Conservation (phyloP, 2,888 invertebrate genomes). For the Amorpha juglandis region DNA sequence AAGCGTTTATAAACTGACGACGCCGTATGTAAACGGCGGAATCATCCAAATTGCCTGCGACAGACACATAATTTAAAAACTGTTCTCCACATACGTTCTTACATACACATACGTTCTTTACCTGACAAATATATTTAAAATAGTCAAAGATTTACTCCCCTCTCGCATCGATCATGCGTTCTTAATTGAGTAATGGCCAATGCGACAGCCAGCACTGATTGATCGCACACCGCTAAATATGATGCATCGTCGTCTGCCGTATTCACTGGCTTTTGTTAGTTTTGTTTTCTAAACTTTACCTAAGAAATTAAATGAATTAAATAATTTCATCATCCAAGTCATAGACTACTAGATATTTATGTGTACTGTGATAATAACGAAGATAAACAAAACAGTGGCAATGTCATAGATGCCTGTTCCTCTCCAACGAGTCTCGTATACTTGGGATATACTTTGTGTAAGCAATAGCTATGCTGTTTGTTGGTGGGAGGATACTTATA, state of each 20-base stretch:
- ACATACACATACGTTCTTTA: neutral
- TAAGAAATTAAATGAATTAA: neutral
- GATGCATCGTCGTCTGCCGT: slow-evolving; percentile 38
- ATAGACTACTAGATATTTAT: too few species aligned
- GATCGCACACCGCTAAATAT: slow-evolving; percentile 52
- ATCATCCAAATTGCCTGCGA: too few species aligned
- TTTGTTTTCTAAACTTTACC: slow-evolving; percentile 1
- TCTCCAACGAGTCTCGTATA: too few species aligned
- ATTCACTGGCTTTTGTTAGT: slow-evolving; percentile 6
- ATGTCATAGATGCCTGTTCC: too few species aligned
- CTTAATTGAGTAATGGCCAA: slow-evolving; percentile 69
- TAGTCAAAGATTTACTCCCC: slow-evolving; percentile 29
- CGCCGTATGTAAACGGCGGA: too few species aligned
- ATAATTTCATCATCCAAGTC: too few species aligned
- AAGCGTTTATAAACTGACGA: too few species aligned
- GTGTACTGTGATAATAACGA: neutral
- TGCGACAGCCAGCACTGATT: slow-evolving; percentile 53
- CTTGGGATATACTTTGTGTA: too few species aligned
- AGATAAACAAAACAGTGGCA: neutral
- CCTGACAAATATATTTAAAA: neutral
- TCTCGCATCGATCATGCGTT: slow-evolving; percentile 55
- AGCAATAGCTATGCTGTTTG: too few species aligned
- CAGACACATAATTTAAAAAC: neutral
- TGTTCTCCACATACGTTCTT: neutral
- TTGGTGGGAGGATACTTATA: too few species aligned